Conservation (phyloP, 1,140 invertebrate species). For the Lepidostoma basale region DNA sequence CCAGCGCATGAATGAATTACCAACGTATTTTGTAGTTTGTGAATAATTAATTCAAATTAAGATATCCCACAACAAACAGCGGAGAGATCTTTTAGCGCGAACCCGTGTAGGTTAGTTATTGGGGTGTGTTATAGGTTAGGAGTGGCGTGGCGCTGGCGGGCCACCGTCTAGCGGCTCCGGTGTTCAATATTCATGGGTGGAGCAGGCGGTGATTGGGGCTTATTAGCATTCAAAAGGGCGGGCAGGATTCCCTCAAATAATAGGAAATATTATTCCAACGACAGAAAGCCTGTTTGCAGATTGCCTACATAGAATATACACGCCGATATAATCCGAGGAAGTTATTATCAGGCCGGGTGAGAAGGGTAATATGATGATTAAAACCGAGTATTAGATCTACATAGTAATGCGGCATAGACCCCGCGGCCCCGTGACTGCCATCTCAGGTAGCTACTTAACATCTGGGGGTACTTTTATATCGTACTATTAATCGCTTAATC, state of each 20-base stretch:
- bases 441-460: too few relatives aligned
- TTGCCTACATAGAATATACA: conserved; percentile 4
- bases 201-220: conserved; percentile 6
- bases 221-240: conserved; percentile 23
- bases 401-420: too few relatives aligned
- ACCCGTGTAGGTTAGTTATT: not conserved
- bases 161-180: conserved; percentile 10
- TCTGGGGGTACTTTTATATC: too few relatives aligned
- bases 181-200: conserved; percentile 26
- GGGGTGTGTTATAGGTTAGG: not conserved
- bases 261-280: conserved; percentile 28
- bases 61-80: not conserved
- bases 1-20: too few relatives aligned
- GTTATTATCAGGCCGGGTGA: not conserved
- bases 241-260: conserved; percentile 21
- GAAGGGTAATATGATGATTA: too few relatives aligned
- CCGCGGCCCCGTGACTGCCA: too few relatives aligned
- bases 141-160: not conserved
- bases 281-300: conserved; percentile 21
- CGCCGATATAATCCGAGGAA: not conserved
- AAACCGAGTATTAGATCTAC: too few relatives aligned
- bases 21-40: too few relatives aligned
- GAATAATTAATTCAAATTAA: not conserved
- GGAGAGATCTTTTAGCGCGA: not conserved
- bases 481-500: too few relatives aligned